Conservation (phyloP, 2,113 vertebrate genomes). For the Urocolius indicus region DNA sequence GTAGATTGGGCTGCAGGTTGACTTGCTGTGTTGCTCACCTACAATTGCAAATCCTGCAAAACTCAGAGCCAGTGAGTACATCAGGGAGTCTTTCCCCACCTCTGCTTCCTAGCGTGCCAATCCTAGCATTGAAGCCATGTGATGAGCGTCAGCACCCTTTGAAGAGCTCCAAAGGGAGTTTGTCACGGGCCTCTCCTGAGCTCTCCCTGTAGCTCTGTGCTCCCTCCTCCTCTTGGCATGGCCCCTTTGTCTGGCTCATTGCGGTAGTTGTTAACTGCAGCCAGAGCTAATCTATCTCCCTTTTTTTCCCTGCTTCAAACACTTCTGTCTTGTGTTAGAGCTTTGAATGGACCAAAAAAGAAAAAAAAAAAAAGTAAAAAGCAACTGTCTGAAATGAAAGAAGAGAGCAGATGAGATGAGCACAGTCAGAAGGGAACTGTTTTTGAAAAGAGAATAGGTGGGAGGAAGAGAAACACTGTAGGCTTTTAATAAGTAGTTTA, state of each 20-base stretch:
- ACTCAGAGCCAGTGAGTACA: background rate
- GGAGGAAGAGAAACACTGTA: conserved; percentile 62
- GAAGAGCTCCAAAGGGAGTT: background rate
- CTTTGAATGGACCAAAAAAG: background rate
- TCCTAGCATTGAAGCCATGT: background rate
- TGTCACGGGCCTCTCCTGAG: background rate
- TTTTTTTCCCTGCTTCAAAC: conserved; percentile 37
- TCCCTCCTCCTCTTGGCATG: background rate
- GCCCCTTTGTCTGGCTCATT: background rate
- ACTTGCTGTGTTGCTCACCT: background rate
- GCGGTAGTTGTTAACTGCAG: background rate
- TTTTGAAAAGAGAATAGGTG: conserved; percentile 66
- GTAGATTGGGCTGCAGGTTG: fast-evolving
- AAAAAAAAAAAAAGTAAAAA: background rate
- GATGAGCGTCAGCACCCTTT: background rate
- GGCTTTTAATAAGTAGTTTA: conserved; percentile 69
- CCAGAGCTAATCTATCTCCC: conserved; percentile 13
- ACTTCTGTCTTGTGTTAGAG: background rate
- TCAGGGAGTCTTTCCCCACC: background rate
- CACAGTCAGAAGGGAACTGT: conserved; percentile 48
- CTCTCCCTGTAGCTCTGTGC: background rate
- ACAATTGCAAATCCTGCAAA: background rate
- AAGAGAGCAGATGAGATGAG: conserved; percentile 37
- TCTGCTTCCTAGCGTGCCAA: background rate
- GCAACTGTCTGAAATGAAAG: conserved; percentile 32